These are phyloP conservation scores for Eurytemora carolleeae DNA, from an alignment of 1,140 invertebrate species.

Conservation along the genomic window DNA sequence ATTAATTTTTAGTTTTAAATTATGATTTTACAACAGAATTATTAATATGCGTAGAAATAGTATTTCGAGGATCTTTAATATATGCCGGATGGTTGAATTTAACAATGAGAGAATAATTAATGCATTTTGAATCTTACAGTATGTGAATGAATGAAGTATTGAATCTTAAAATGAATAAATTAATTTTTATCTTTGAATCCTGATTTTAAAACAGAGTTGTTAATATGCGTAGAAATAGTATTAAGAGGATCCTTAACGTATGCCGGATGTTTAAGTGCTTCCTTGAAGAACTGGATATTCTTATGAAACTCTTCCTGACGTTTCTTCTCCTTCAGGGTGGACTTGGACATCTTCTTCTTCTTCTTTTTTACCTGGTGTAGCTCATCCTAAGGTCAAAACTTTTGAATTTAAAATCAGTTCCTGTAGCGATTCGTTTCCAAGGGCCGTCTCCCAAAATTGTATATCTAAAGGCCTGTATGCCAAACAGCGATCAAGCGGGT, in stretches of 20 bases:
- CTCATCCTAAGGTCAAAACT: too few relatives aligned
- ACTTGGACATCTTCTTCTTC: too few relatives aligned
- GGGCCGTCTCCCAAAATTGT: too few relatives aligned
- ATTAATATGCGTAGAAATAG: slow-evolving; percentile 11
- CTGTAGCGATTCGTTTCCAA: not conserved
- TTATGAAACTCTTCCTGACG: not conserved
- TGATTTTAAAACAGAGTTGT: too few relatives aligned
- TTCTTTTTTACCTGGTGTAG: not conserved
- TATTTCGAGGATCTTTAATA: slow-evolving; percentile 6
- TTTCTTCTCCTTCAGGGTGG: slow-evolving; percentile 6
- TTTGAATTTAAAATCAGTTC: not conserved
- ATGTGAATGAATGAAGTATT: too few relatives aligned
- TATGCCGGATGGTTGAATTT: slow-evolving; percentile 2
- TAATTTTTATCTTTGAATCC: too few relatives aligned
- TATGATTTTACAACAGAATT: too few relatives aligned
- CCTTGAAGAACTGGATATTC: slow-evolving; percentile 1
- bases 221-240: slow-evolving; percentile 9
- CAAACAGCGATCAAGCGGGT: too few relatives aligned
- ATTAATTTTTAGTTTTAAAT: too few relatives aligned
- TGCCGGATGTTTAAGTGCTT: not conserved
- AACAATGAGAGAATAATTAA: not conserved
- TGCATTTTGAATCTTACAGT: not conserved
- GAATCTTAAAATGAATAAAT: too few relatives aligned
- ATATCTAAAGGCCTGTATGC: too few relatives aligned
- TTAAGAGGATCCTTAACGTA: slow-evolving; percentile 10